Base-by-base conservation (phyloP, 1,140 invertebrate species). In the Choristoneura fumiferana region DNA sequence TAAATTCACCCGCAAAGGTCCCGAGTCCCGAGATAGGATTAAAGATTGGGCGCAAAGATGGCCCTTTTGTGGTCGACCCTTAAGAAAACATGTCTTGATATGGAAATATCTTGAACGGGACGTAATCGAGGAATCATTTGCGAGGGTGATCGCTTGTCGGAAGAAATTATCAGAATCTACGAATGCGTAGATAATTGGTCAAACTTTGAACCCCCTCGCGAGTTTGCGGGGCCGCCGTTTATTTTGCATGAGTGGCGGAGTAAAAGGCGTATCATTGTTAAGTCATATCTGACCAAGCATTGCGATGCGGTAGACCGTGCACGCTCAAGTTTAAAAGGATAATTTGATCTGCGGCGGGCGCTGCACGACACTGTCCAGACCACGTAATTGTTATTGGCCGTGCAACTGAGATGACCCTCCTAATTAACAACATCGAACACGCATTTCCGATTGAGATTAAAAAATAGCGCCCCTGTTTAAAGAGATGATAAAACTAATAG, bases 1-100 rank as follows among this genome's bases (percentile, higher is more conserved):
- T 89, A 87, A 89, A 89, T 89, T 89, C 73, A 80, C 84, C 81
- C 83, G 86, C 84, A 89, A 89, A 89, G 86, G 86, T 86, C 83
- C 77, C 81, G 76, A 89, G 86, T 86, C 83, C 78, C 81, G 75
- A 89, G 86, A 89, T 89, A 89, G 86, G 86, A 89, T 89, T 89
- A 89, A 87, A 89, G 86, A 89, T 89, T 89, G 86, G 81, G 81
- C 68, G 80, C 69, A 69, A 77, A 87, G 86, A 88, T 86, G 85
- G 81, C 78, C 81, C 78, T 87, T 77, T 89, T 89, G 86, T 89
- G 83, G 82, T 43, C 73, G 78, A 84, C 86, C 84, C 82, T 89
- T 83, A 85, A 87, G 85, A 86, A 88, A 89, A 87, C 82, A 86
- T 84, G 84, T 83, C 81, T 79, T 86, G 86, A 87, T 89, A 89